Evolutionary conservation across 2,888 invertebrate genomes (phyloP), one percentile per base, ranked within the genome.

Genomic region (Dolomedes plantarius): DNA sequence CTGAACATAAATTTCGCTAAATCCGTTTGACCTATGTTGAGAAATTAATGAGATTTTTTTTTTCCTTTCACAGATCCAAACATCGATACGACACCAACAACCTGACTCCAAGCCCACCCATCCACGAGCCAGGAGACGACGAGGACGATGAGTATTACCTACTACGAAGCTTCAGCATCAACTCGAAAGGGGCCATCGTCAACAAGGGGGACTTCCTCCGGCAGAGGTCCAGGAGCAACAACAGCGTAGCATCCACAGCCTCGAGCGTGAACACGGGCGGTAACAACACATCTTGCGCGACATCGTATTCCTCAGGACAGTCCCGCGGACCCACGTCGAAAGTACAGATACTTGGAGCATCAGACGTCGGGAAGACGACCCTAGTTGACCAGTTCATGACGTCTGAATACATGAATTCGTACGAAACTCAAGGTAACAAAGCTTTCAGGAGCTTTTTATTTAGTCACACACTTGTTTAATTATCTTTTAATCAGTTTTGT

Each of bases 61-160:
- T 9, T 36, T 36, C 36, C 36, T 11, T 46, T 46, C 46, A 7
- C 31, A 83, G 83, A 39, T 83, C 83, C 9, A 79, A 86, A 64
- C 56, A 67, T 16, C 69, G 62, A 16, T 79, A 74, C 32, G 77
- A 79, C 28, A 28, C 41, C 6, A 50, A 46, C 16, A 82, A 78
- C 67, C 31, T 76, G 7, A 80, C 80, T 16, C 81, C 87, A 0
- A 87, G 81, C 39, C 81, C 81, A 2, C 78, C 87, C 0, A 64
- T 82, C 13, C 79, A 79, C 27, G 83, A 83, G n/a, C 75, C 71
- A 0, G 76, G 71, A 0, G 82, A 87, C 23, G 96, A 96, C 90
- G 96, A 97, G 91, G 96, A 96, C 90, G 96, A 96, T 90, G 96
- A 97, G 92, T 96, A 96, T 91, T 97, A 97, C 91, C 93, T 97